These are phyloP conservation scores for Ditula angustiorana DNA, from an alignment of 2,888 invertebrate genomes.

Conservation along the genomic window DNA sequence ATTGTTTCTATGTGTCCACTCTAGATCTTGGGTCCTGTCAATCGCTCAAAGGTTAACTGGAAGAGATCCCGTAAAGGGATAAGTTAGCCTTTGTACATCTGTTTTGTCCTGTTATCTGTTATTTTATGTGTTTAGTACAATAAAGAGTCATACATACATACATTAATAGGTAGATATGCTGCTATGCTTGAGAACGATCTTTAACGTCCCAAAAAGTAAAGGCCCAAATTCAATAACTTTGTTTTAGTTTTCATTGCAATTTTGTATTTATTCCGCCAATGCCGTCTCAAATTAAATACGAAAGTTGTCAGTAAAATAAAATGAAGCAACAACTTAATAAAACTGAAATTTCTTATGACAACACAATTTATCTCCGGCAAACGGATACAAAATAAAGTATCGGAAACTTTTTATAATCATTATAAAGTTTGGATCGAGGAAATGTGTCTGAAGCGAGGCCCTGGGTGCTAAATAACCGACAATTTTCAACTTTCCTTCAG, in stretches of 20 bases:
- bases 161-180: no score
- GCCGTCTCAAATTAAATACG: background rate
- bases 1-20: no score
- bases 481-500: constrained; percentile 15
- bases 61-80: no score
- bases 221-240: background rate
- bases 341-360: constrained; percentile 16
- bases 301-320: constrained; percentile 2
- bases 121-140: no score
- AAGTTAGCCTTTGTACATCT: no score
- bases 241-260: no score
- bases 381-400: constrained; percentile 31
- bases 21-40: no score
- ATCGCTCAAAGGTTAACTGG: no score
- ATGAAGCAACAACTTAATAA: constrained; percentile 5
- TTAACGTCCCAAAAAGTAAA: background rate
- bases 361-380: constrained; percentile 13
- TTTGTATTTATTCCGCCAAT: background rate
- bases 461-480: constrained; percentile 11
- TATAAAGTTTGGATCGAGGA: constrained; percentile 25
- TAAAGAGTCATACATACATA: no score
- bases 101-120: no score
- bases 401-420: constrained; percentile 33
- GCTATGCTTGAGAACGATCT: no score
- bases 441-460: constrained; percentile 8